Conservation (phyloP, 1,140 invertebrate genomes). For the Tetramorium alpestre region DNA sequence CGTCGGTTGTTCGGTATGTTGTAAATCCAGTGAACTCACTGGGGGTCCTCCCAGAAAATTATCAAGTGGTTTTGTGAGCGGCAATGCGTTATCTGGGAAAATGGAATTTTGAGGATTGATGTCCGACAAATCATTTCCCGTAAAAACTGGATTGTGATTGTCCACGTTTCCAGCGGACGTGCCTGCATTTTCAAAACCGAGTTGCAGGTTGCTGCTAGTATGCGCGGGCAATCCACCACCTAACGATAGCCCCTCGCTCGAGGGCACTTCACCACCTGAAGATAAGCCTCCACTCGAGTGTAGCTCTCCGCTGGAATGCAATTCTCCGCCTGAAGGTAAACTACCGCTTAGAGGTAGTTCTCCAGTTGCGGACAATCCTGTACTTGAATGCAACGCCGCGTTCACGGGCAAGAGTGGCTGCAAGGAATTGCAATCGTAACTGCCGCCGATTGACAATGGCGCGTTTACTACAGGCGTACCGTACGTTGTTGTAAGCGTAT, state of each 20-base stretch:
- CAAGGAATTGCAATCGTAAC: constrained; percentile 75
- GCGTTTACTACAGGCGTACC: constrained; percentile 75
- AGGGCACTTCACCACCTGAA: constrained; percentile 23
- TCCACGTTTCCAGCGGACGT: not conserved
- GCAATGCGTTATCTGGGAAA: not conserved
- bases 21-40: constrained; percentile 78
- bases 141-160: not conserved
- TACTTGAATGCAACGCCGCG: constrained; percentile 48
- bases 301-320: constrained; percentile 39
- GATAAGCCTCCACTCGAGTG: constrained; percentile 47
- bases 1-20: constrained; percentile 74
- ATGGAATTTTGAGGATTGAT: constrained; percentile 8
- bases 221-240: constrained; percentile 30
- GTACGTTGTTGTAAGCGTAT: constrained; percentile 76
- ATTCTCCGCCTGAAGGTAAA: constrained; percentile 32
- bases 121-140: not conserved
- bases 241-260: not conserved
- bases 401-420: constrained; percentile 52
- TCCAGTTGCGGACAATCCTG: constrained; percentile 19
- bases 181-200: constrained; percentile 19
- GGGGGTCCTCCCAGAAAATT: constrained; percentile 68
- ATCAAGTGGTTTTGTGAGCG: constrained; percentile 11
- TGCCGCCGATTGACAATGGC: constrained; percentile 56
- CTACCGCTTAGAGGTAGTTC: constrained; percentile 39
- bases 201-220: not conserved